These are phyloP conservation scores for Cherax quadricarinatus DNA, from an alignment of 1,140 invertebrate species.

Conservation along the genomic window DNA sequence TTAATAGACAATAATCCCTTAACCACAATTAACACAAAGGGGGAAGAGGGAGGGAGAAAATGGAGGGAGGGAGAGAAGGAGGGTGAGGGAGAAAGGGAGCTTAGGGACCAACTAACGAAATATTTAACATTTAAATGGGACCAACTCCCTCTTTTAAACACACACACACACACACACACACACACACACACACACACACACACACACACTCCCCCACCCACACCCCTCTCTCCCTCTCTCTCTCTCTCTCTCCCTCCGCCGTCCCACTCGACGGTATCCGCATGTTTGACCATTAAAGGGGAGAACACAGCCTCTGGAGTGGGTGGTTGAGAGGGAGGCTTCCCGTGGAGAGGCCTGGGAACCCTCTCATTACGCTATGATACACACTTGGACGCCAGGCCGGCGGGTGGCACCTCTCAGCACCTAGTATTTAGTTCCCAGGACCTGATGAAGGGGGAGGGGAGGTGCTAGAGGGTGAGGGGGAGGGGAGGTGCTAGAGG, in stretches of 20 bases:
- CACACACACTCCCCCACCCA: neutral
- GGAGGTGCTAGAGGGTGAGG: neutral
- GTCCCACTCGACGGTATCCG: neutral
- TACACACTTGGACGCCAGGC: slow-evolving; percentile 46
- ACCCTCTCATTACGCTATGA: slow-evolving; percentile 65
- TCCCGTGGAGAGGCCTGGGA: slow-evolving; percentile 62
- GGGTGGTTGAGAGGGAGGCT: slow-evolving; percentile 18
- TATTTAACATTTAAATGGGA: no score
- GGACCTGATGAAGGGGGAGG: neutral
- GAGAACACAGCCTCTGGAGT: slow-evolving; percentile 60
- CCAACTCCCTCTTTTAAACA: no score
- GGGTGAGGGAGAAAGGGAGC: neutral
- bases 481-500: neutral
- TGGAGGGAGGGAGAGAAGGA: neutral
- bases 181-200: no score
- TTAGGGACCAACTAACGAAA: neutral
- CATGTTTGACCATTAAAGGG: slow-evolving; percentile 45
- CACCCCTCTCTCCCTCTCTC: neutral
- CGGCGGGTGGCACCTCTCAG: slow-evolving; percentile 39
- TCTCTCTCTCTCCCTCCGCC: neutral
- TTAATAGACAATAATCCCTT: no score
- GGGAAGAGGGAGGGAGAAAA: neutral
- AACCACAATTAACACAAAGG: neutral
- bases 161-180: no score
- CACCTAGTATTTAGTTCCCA: neutral